Conservation (phyloP, 2,888 invertebrate species). For the Drosophila anomalata region DNA sequence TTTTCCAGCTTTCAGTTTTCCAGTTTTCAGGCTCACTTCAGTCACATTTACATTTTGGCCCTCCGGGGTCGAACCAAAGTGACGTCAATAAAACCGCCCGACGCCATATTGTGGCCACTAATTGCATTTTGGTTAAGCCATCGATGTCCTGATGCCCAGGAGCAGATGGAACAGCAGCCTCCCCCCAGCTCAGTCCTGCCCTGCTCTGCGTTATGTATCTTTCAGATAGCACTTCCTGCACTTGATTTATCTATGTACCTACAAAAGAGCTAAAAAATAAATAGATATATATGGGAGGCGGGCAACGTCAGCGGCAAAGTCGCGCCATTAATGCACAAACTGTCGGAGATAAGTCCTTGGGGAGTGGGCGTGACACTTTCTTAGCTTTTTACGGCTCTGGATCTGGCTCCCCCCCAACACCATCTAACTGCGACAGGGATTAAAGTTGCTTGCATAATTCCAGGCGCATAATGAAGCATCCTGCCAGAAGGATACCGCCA, state of each 20-base stretch:
- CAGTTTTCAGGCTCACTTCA: constrained; percentile 43
- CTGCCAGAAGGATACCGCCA: constrained; percentile 20
- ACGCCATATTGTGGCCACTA: constrained; percentile 71
- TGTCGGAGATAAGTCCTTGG: constrained; percentile 56
- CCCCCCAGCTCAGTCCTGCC: neutral
- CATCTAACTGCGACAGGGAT: constrained; percentile 46
- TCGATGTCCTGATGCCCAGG: constrained; percentile 21
- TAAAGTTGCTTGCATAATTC: constrained; percentile 75
- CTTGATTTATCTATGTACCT: constrained; percentile 28
- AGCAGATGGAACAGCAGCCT: neutral
- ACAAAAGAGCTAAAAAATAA: no score
- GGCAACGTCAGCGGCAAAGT: constrained; percentile 53
- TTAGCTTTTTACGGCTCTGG: neutral
- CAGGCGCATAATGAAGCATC: constrained; percentile 66
- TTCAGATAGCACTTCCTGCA: constrained; percentile 26
- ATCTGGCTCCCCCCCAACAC: no score
- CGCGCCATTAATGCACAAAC: constrained; percentile 70
- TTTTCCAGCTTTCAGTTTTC: constrained; percentile 66
- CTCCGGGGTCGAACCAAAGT: constrained; percentile 33
- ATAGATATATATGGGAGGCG: neutral
- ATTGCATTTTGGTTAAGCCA: constrained; percentile 73
- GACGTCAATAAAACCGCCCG: constrained; percentile 70
- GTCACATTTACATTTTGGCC: constrained; percentile 65
- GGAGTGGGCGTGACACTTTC: neutral
- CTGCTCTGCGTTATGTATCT: constrained; percentile 4